phyloP scores from a whole-genome alignment of 92 coral and sea anemone species.

The Porites evermanni region DNA sequence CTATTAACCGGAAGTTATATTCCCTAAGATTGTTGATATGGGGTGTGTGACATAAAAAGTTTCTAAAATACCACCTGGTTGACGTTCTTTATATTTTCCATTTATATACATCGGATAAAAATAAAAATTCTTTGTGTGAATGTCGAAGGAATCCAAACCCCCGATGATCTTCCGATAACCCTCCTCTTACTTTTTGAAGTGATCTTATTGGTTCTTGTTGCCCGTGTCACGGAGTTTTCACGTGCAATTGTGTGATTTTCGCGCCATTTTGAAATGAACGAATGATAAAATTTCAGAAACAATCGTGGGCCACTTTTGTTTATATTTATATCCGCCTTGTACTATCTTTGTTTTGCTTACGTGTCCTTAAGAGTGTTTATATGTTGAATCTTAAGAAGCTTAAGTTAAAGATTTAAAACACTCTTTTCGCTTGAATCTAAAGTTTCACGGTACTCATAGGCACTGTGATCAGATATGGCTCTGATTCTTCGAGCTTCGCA shows the following conservation, averaged over 20 bases:
- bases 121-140: too few species aligned
- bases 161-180: not conserved
- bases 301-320: not conserved
- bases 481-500: slow-evolving; percentile 81
- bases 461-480: slow-evolving; percentile 56
- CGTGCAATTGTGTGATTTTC: slow-evolving; percentile 10
- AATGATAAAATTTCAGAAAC: not conserved
- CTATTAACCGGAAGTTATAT: too few species aligned
- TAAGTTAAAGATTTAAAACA: not conserved
- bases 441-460: not conserved
- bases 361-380: slow-evolving; percentile 1
- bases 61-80: too few species aligned
- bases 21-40: too few species aligned
- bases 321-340: not conserved
- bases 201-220: slow-evolving; percentile 33
- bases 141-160: too few species aligned
- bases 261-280: slow-evolving; percentile 14
- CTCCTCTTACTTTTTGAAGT: too few species aligned
- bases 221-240: slow-evolving; percentile 5
- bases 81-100: too few species aligned
- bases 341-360: slow-evolving; percentile 27
- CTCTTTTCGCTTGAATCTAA: not conserved
- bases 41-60: too few species aligned
- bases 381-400: not conserved
- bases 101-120: too few species aligned